A percentile compares a stretch with the other conserved stretches of the same genome.
Conservation (phyloP, 92 coral and sea anemone genomes). For the Paramuricea clavata region DNA sequence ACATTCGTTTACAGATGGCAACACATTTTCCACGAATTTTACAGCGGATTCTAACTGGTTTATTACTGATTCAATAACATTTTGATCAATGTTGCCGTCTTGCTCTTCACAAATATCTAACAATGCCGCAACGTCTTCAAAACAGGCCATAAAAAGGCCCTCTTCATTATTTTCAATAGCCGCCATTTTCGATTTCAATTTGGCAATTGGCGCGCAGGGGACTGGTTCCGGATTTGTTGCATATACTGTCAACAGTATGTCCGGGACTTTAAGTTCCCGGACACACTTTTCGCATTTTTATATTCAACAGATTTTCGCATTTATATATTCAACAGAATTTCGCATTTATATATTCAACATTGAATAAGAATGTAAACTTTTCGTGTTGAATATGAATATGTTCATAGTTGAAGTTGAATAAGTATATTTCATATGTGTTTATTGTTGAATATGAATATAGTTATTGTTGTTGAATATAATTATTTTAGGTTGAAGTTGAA, state of each 20-base stretch:
- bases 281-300: neutral
- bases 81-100: conserved; percentile 13
- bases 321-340: too few relatives aligned
- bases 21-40: conserved; percentile 65
- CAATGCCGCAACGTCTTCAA: conserved; percentile 26
- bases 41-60: conserved; percentile 54
- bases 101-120: conserved; percentile 26
- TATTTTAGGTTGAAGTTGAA: too few relatives aligned
- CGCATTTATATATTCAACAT: too few relatives aligned
- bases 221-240: neutral
- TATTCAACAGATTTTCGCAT: too few relatives aligned
- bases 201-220: neutral
- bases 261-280: neutral
- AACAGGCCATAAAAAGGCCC: conserved; percentile 20
- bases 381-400: too few relatives aligned
- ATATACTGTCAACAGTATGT: neutral
- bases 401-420: too few relatives aligned
- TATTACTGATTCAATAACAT: conserved; percentile 23
- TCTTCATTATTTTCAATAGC: neutral
- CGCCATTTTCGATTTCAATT: neutral
- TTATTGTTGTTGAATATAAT: too few relatives aligned
- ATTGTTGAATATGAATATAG: too few relatives aligned
- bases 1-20: conserved; percentile 60
- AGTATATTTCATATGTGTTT: too few relatives aligned
- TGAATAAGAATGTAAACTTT: too few relatives aligned